Percentiles rank a stretch among this genome's conserved stretches.
phyloP scores from a whole-genome alignment of 2,113 vertebrate species.

The Scomber japonicus region DNA sequence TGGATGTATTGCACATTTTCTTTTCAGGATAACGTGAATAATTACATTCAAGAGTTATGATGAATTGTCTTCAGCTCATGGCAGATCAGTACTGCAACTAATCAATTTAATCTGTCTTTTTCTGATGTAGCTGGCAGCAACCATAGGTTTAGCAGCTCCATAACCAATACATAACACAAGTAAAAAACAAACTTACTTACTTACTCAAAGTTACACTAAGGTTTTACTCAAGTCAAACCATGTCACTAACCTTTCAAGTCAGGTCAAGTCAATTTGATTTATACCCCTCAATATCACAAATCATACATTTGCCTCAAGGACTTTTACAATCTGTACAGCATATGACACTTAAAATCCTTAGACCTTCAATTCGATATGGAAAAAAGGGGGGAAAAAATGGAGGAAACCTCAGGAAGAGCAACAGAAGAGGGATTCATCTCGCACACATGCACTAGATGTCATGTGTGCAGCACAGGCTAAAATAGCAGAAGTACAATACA shows the following conservation, averaged over 20 bases:
- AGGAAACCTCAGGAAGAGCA: constrained; percentile 1
- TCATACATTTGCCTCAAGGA: background rate
- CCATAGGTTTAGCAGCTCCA: background rate
- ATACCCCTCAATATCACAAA: background rate
- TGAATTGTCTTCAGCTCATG: background rate
- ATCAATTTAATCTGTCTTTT: background rate
- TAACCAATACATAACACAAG: background rate
- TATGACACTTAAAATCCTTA: no score
- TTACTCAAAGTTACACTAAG: no score
- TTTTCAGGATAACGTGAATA: background rate
- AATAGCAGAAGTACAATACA: no score
- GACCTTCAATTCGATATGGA: no score
- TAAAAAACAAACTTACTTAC: background rate
- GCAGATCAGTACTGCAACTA: background rate
- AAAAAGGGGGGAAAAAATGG: no score
- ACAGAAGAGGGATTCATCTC: background rate
- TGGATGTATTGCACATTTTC: background rate
- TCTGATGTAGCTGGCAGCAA: background rate
- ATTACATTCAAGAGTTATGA: background rate
- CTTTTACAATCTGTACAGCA: background rate
- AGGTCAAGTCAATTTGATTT: background rate
- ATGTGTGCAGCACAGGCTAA: no score
- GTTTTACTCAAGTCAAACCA: background rate
- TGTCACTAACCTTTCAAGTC: background rate
- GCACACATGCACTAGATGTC: no score